Base-by-base conservation (phyloP, 2,888 invertebrate genomes). In the Salpingus planirostris region DNA sequence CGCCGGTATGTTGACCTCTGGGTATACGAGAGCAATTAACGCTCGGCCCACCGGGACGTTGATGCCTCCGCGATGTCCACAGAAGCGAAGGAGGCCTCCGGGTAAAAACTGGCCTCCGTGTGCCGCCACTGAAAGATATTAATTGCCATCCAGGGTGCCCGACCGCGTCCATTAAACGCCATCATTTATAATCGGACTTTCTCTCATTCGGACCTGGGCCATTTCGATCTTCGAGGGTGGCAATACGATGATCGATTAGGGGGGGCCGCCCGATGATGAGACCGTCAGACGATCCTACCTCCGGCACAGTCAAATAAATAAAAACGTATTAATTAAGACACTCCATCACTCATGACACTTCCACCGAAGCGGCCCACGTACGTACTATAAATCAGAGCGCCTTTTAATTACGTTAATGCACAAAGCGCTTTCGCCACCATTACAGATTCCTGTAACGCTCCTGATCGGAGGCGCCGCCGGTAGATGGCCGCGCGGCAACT, bases 1-100 rank as follows among this genome's bases (percentile, higher is more conserved):
- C 40, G n/a, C n/a, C n/a, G 36, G 39, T 39, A 30, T 40, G 35
- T 36, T 41, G 43, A 45, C 45, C 45, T 39, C 26, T 31, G 15
- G 27, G 31, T 34, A 10, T 14, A 27, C 18, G 26, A 27, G 29
- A 33, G 37, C 37, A 37, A 37, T 37, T 37, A 37, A 33, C 32
- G 32, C 23, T 18, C 25, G 21, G 23, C 33, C 37, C 37, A 37
- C 37, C 37, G 33, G 29, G 37, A 37, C 18, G 18, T 18, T 18
- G 18, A 8, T 18, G 18, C 8, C 5, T 18, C 5, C 8, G 5
- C 8, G 5, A 5, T 32, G 28, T 28, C 32, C 29, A 32, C 21
- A 5, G 18, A 5, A 18, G 5, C 5, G 18, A 18, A 6, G 18
- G 8, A 18, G 18, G 29, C 32, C 29, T 32, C 18, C 37, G 33